A percentile compares a stretch with the other conserved stretches of the same genome.
These are phyloP conservation scores for Sarcophaga bullata DNA, from an alignment of 1,140 invertebrate species.

Conservation along the genomic window DNA sequence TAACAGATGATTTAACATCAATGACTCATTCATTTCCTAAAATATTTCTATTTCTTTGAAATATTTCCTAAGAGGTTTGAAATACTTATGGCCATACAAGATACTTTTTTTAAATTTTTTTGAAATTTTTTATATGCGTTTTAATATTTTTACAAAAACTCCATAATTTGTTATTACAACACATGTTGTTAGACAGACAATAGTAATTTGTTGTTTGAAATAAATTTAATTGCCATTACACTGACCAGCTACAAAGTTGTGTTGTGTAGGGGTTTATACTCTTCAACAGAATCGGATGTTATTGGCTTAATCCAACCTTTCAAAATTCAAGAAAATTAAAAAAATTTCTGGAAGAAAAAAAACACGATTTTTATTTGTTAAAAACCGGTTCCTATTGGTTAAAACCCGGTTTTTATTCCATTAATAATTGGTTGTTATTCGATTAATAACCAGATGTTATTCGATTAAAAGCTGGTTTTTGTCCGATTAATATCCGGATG, in stretches of 20 bases:
- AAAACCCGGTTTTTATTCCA: too few relatives aligned
- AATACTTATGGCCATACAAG: too few relatives aligned
- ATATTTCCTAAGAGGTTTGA: neutral
- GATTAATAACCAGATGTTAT: too few relatives aligned
- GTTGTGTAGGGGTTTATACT: neutral
- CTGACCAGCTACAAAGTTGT: neutral
- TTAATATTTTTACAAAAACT: neutral
- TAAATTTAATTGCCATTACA: neutral
- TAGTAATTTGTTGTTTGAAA: neutral
- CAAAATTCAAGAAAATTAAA: too few relatives aligned
- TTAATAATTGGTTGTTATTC: too few relatives aligned
- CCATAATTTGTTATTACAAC: slow-evolving; percentile 7
- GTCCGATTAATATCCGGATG: too few relatives aligned
- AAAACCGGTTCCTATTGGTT: too few relatives aligned
- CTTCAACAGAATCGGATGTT: too few relatives aligned
- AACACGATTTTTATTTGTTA: too few relatives aligned
- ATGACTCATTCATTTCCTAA: neutral
- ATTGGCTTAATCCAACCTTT: too few relatives aligned
- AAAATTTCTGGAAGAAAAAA: too few relatives aligned
- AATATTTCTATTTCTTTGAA: neutral
- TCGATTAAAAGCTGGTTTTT: too few relatives aligned
- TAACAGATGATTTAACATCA: neutral
- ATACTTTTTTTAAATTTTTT: neutral
- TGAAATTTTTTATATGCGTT: neutral
- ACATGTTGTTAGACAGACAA: neutral